A percentile compares a stretch with the other conserved stretches of the same genome.
Evolutionary conservation across 2,797 vertebrate genomes (phyloP).

Genomic region (Urosaurus nigricauda): DNA sequence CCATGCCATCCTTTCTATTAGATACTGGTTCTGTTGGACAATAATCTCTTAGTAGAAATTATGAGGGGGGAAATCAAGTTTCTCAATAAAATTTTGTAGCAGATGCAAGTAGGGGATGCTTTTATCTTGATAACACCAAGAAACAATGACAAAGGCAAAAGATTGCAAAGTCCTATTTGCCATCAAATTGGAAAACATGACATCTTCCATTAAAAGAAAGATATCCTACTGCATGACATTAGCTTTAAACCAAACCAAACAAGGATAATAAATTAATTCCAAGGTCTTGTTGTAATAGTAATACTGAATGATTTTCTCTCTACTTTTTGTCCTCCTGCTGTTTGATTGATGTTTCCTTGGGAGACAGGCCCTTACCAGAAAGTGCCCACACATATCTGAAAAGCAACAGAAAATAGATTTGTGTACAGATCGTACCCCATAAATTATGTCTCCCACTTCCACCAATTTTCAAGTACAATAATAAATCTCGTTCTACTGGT

Average conservation of each 20-base stretch:
- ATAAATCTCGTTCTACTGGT: conserved; percentile 34
- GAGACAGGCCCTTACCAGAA: conserved; percentile 47
- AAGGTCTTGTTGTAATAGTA: conserved; percentile 40
- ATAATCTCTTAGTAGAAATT: conserved; percentile 59
- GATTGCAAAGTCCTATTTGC: conserved; percentile 36
- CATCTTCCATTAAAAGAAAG: conserved; percentile 48
- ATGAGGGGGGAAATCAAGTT: conserved; percentile 53
- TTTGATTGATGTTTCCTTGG: conserved; percentile 52
- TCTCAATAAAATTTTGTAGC: conserved; percentile 51
- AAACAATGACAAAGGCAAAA: conserved; percentile 40
- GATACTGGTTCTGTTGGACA: conserved; percentile 35
- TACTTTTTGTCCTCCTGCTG: conserved; percentile 55
- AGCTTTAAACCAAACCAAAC: conserved; percentile 57
- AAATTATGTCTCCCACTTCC: conserved; percentile 19
- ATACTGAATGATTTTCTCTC: conserved; percentile 45
- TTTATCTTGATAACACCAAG: conserved; percentile 45
- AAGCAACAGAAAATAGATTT: neutral
- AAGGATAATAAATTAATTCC: conserved; percentile 60
- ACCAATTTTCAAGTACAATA: conserved; percentile 3
- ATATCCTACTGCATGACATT: conserved; percentile 59
- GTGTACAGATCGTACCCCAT: conserved; percentile 28
- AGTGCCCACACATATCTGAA: conserved; percentile 40
- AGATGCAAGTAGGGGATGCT: conserved; percentile 20
- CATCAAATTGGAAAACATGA: conserved; percentile 36
- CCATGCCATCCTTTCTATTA: conserved; percentile 30